phyloP scores from a whole-genome alignment of 2,113 vertebrate species.

The Chaenocephalus aceratus region DNA sequence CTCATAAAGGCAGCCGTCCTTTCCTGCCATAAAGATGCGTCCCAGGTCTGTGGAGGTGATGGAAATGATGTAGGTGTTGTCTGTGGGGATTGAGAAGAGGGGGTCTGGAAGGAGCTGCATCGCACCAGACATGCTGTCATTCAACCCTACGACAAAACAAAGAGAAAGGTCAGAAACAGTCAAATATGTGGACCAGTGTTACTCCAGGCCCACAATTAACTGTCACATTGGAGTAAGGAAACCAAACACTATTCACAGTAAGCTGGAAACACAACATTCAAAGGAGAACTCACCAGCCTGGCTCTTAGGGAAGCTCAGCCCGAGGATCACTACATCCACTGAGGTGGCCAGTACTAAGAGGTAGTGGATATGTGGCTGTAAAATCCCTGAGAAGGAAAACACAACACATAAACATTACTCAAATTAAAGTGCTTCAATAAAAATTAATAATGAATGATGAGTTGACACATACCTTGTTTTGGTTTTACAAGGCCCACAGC shows the following conservation, averaged over 20 bases:
- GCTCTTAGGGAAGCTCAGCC: slow-evolving; percentile 90
- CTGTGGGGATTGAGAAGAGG: slow-evolving; percentile 95
- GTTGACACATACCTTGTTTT: slow-evolving; percentile 87
- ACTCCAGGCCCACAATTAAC: no score
- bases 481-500: slow-evolving; percentile 97
- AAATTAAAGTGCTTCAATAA: background rate
- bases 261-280: no score
- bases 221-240: no score
- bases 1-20: slow-evolving; percentile 98
- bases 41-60: slow-evolving; percentile 93
- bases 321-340: slow-evolving; percentile 96
- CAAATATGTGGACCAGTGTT: no score
- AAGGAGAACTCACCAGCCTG: slow-evolving; percentile 86
- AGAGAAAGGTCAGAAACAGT: slow-evolving; percentile 5
- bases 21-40: slow-evolving; percentile 96
- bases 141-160: slow-evolving; percentile 78
- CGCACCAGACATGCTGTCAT: slow-evolving; percentile 94
- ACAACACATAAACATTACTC: background rate
- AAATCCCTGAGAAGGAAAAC: slow-evolving; percentile 88
- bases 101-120: slow-evolving; percentile 97
- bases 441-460: background rate
- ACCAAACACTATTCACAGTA: no score
- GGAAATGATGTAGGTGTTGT: slow-evolving; percentile 95
- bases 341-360: slow-evolving; percentile 95
- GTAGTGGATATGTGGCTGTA: slow-evolving; percentile 95